Base-by-base conservation (phyloP, 1,140 invertebrate genomes). In the Asobara japonica region DNA sequence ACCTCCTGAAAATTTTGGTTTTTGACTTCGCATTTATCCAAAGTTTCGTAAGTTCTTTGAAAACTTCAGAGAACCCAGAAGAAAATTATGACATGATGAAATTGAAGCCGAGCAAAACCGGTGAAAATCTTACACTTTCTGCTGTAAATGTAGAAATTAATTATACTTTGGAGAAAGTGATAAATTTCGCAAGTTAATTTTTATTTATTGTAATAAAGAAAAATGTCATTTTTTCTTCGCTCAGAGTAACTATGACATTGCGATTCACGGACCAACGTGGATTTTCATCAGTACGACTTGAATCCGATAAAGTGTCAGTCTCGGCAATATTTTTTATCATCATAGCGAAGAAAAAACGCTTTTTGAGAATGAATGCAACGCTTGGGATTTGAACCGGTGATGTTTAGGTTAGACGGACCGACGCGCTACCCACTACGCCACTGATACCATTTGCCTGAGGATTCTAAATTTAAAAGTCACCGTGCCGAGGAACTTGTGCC, bases 231-330 rank as follows among this genome's bases (percentile, higher is more conserved):
- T 64, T 65, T 67, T 80, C 82, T 60, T 27, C 78, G 80, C 84
- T 86, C 84, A 86, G 84, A 78, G 80, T 86, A 86, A 85, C 84
- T 85, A 86, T 86, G 84, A 86, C 83, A 77, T 71, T 77, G 76
- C 75, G 16, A 13, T 41, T 83, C 81, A 83, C 71, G 18, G 74
- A 73, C 62, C 72, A 36, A 66, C 72, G 71, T 48, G 76, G 80
- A 77, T 69, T 76, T 30, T 69, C 29, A 67, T 78, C 76, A 78
- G 64, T 73, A 79, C 78, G 77, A 82, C 27, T 60, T 71, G 69
- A 22, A 70, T 73, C 78, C 51, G 62, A 67, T 45, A 18, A 51
- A 78, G 51, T 72, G 69, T 64, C 69, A 65, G 77, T 71, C 79
- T 83, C 78, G 48, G 77, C 77, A 81, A 82, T 76, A 30, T 73